Evolutionary conservation across 2,113 vertebrate species (phyloP).

Genomic region (Mola mola): DNA sequence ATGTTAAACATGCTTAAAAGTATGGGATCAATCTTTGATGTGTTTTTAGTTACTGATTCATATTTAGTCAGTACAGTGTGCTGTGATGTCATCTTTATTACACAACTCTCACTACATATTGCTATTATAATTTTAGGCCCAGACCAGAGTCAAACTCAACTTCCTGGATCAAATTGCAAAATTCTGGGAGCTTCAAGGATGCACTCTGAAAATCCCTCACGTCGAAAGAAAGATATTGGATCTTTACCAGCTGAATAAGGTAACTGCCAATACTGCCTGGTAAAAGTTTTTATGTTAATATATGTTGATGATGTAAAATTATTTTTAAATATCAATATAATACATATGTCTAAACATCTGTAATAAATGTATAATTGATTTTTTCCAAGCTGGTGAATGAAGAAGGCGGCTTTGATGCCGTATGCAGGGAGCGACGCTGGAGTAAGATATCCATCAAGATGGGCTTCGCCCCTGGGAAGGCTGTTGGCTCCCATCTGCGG

Average conservation of each 20-base stretch:
- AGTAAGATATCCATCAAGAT: conserved; percentile 95
- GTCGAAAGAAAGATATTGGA: conserved; percentile 97
- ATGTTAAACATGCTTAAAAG: no score
- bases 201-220: conserved; percentile 95
- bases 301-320: neutral
- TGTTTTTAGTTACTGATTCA: no score
- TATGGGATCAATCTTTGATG: no score
- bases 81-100: neutral
- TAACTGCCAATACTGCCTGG: conserved; percentile 54
- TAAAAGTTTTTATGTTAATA: neutral
- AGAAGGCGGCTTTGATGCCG: conserved; percentile 93
- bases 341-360: neutral
- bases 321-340: conserved; percentile 1
- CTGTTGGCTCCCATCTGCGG: conserved; percentile 94
- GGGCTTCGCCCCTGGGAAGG: conserved; percentile 96
- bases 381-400: conserved; percentile 91
- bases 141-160: conserved; percentile 97
- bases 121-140: conserved; percentile 83
- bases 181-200: conserved; percentile 98
- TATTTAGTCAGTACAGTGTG: no score
- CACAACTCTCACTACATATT: neutral
- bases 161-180: conserved; percentile 99
- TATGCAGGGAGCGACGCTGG: conserved; percentile 97
- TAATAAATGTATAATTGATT: no score
- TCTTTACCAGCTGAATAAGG: conserved; percentile 95